Evolutionary conservation across 2,888 invertebrate genomes (phyloP).

Genomic region (Mellilla xanthometata): DNA sequence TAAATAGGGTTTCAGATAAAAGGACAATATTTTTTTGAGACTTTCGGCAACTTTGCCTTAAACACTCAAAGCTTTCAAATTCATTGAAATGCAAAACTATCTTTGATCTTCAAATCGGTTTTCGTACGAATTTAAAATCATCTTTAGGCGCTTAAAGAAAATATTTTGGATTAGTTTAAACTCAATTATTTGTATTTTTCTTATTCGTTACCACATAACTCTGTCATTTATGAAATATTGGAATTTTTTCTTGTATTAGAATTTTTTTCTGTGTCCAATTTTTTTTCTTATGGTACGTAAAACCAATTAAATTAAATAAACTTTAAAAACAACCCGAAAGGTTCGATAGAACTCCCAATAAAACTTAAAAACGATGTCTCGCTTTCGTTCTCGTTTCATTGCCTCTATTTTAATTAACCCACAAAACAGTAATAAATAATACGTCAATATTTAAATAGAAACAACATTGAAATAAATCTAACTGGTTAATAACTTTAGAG

Average conservation of each 20-base stretch:
- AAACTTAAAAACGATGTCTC: no score
- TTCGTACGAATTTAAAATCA: background rate
- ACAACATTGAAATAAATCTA: slow-evolving; percentile 13
- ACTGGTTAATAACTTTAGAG: slow-evolving; percentile 11
- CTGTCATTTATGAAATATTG: no score
- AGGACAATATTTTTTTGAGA: slow-evolving; percentile 16
- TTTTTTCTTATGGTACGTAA: no score
- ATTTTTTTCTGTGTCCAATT: no score
- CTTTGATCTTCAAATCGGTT: slow-evolving; percentile 13
- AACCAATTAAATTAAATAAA: no score
- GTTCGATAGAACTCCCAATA: no score
- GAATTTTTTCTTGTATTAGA: no score
- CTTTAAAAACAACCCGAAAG: no score
- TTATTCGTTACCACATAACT: no score
- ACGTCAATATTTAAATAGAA: slow-evolving; percentile 14
- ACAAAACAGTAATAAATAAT: slow-evolving; percentile 9
- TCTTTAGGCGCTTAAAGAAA: no score
- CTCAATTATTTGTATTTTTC: no score
- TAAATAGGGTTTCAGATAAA: slow-evolving; percentile 27
- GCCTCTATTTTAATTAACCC: slow-evolving; percentile 4
- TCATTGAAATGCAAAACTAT: slow-evolving; percentile 12
- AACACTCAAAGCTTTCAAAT: slow-evolving; percentile 3
- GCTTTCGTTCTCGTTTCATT: background rate
- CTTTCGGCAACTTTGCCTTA: slow-evolving; percentile 11
- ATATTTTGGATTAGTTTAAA: no score